These are phyloP conservation scores for Phenganax marumi DNA, from an alignment of 92 coral and sea anemone genomes.

Conservation along the genomic window DNA sequence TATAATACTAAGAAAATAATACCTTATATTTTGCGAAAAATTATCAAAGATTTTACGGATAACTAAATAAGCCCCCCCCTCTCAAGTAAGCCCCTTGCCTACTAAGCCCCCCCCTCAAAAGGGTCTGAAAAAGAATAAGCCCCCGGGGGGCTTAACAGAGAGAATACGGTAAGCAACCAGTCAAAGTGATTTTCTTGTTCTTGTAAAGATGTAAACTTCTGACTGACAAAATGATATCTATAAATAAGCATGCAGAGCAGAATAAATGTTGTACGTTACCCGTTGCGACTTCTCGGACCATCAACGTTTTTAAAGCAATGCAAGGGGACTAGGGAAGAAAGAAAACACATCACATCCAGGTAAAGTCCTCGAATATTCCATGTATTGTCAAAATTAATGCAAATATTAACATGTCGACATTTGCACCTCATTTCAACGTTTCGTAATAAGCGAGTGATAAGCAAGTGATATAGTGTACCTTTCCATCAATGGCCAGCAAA, in stretches of 20 bases:
- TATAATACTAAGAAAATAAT: no score
- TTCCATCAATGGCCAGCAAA: constrained; percentile 83
- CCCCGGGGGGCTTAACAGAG: no score
- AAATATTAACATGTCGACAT: neutral
- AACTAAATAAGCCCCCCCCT: no score
- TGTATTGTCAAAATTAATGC: neutral
- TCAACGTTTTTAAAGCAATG: constrained; percentile 76
- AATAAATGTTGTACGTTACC: constrained; percentile 17
- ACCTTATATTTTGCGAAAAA: no score
- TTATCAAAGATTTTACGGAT: no score
- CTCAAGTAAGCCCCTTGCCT: no score
- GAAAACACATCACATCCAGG: neutral
- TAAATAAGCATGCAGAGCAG: no score
- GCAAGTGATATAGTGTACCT: constrained; percentile 47
- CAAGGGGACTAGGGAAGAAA: constrained; percentile 73
- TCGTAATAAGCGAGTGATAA: no score
- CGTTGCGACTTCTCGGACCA: constrained; percentile 96
- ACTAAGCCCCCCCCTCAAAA: no score
- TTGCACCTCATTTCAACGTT: neutral
- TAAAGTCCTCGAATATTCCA: neutral
- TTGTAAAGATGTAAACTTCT: no score
- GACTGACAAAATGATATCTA: no score
- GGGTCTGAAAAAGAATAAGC: no score
- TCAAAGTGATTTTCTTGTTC: neutral
- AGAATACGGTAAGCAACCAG: neutral